phyloP scores from a whole-genome alignment of 2,113 vertebrate species.

The Heterotis niloticus region DNA sequence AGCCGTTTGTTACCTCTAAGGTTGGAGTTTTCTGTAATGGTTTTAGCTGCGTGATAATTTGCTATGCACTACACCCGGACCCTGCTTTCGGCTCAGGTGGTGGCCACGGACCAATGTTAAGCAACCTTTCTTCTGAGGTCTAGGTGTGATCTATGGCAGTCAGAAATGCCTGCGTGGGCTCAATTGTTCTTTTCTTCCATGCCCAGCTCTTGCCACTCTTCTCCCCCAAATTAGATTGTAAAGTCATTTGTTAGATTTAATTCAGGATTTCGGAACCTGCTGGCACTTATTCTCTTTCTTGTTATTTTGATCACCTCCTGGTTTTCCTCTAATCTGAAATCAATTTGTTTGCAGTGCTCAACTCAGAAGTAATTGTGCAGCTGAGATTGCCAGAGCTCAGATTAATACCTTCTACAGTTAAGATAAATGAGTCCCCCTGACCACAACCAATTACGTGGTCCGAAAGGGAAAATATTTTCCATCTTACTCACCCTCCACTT shows the following conservation, averaged over 20 bases:
- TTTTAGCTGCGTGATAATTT: not conserved
- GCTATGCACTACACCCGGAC: not conserved
- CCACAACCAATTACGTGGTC: slow-evolving; percentile 34
- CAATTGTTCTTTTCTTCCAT: not conserved
- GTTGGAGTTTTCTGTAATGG: not conserved
- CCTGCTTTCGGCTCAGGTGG: not conserved
- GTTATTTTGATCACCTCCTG: slow-evolving; percentile 35
- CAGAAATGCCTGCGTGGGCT: slow-evolving; percentile 7
- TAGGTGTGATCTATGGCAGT: slow-evolving; percentile 10
- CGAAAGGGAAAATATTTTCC: slow-evolving; percentile 42
- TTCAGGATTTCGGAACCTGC: slow-evolving; percentile 38
- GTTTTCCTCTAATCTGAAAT: slow-evolving; percentile 38
- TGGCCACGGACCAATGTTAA: no score
- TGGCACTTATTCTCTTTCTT: slow-evolving; percentile 18
- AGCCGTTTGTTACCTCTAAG: no score
- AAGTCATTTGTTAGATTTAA: slow-evolving; percentile 39
- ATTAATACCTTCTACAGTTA: slow-evolving; percentile 41
- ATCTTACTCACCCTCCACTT: slow-evolving; percentile 32
- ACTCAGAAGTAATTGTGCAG: slow-evolving; percentile 41
- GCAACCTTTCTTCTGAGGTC: no score
- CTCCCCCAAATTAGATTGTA: slow-evolving; percentile 39
- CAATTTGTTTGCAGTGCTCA: slow-evolving; percentile 39
- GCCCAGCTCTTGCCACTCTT: slow-evolving; percentile 10
- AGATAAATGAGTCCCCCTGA: slow-evolving; percentile 44
- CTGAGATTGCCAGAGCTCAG: slow-evolving; percentile 34